Evolutionary conservation across 2,113 vertebrate genomes (phyloP).

Genomic region (Myotis davidii): DNA sequence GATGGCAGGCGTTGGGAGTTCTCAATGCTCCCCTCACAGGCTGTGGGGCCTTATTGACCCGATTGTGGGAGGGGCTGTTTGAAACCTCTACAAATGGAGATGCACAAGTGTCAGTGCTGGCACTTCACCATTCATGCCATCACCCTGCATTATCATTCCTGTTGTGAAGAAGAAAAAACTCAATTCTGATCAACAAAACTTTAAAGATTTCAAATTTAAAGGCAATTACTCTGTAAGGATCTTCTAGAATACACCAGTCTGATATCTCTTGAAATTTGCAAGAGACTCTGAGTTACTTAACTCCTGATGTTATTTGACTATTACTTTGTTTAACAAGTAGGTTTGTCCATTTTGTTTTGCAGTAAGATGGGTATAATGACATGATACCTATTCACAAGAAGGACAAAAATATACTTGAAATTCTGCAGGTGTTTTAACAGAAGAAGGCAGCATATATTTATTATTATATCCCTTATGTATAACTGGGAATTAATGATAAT

Average conservation of each 20-base stretch:
- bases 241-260: neutral
- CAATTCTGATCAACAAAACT: neutral
- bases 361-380: neutral
- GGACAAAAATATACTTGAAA: neutral
- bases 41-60: fast-evolving
- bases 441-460: neutral
- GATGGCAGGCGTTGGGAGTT: neutral
- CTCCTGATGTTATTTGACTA: neutral
- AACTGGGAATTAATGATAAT: neutral
- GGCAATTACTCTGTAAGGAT: neutral
- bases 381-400: neutral
- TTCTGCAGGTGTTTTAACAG: neutral
- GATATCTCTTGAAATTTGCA: neutral
- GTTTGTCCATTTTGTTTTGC: neutral
- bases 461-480: neutral
- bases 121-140: neutral
- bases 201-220: constrained; percentile 9
- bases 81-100: neutral
- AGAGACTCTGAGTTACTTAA: neutral
- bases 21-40: neutral
- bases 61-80: neutral
- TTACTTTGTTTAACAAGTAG: neutral
- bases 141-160: neutral
- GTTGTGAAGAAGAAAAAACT: neutral
- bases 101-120: neutral